Evolutionary conservation across 2,113 vertebrate species (phyloP).

Genomic region (Cynocephalus volans): DNA sequence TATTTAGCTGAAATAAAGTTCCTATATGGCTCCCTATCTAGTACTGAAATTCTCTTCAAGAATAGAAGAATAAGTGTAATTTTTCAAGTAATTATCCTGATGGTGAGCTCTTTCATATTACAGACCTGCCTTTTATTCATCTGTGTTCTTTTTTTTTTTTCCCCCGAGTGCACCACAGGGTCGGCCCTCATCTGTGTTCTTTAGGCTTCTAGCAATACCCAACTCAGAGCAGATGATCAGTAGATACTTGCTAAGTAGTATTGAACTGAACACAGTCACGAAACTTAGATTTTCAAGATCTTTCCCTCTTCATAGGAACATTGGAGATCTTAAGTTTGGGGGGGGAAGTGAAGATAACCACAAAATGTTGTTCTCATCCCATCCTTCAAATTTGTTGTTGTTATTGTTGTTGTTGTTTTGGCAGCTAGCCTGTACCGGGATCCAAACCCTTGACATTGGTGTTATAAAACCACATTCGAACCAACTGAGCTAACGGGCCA

Average conservation of each 20-base stretch:
- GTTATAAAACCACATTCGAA: too few relatives aligned
- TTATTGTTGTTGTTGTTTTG: too few relatives aligned
- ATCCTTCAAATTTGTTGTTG: not conserved
- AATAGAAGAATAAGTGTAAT: not conserved
- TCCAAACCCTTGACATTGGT: too few relatives aligned
- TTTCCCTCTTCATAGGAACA: not conserved
- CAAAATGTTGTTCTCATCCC: not conserved
- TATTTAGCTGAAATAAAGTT: slow-evolving; percentile 49
- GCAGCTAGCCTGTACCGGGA: too few relatives aligned
- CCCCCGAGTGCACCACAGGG: too few relatives aligned
- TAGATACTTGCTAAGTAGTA: not conserved
- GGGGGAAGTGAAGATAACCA: not conserved
- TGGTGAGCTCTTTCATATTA: slow-evolving; percentile 24
- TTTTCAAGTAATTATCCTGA: slow-evolving; percentile 34
- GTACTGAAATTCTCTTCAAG: not conserved
- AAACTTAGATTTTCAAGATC: not conserved
- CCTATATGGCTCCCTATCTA: not conserved
- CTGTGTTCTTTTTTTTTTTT: not conserved
- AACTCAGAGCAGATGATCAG: not conserved
- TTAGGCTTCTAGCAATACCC: not conserved
- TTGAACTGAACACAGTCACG: not conserved
- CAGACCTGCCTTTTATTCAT: not conserved
- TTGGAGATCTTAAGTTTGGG: not conserved
- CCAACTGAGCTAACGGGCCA: too few relatives aligned
- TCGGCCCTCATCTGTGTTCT: not conserved